Conservation (phyloP, 2,113 vertebrate genomes). For the Crypturellus undulatus region DNA sequence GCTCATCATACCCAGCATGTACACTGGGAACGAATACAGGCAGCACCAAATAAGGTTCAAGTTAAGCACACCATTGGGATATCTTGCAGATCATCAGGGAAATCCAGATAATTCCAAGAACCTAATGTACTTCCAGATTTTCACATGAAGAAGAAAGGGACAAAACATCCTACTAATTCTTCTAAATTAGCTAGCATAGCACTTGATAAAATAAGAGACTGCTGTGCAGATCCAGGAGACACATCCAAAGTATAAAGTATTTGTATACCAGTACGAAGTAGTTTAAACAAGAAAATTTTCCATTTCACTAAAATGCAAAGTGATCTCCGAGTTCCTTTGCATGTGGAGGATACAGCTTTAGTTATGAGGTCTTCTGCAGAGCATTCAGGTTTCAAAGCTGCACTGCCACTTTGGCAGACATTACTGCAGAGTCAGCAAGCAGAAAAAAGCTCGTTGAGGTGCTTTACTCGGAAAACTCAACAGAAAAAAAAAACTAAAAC, state of each 20-base stretch:
- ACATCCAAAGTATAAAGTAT: background rate
- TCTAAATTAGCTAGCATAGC: background rate
- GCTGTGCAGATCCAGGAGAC: background rate
- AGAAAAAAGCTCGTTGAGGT: background rate
- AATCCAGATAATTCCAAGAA: background rate
- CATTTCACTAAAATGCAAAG: background rate
- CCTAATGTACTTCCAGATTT: background rate
- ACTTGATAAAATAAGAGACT: background rate
- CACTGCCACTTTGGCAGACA: background rate
- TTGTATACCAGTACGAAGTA: background rate
- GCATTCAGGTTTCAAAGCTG: background rate
- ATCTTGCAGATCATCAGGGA: background rate
- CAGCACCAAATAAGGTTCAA: background rate
- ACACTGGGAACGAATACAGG: background rate
- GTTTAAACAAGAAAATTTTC: background rate
- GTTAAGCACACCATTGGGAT: background rate
- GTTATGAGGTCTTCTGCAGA: background rate
- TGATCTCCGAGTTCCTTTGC: background rate
- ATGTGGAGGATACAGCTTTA: background rate
- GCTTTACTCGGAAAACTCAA: background rate
- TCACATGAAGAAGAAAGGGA: background rate
- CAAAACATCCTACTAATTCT: background rate
- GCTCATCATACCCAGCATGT: background rate
- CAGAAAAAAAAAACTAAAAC: background rate
- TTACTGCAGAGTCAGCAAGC: background rate